Conservation (phyloP, 2,888 invertebrate genomes). For the Uropetala carovei region DNA sequence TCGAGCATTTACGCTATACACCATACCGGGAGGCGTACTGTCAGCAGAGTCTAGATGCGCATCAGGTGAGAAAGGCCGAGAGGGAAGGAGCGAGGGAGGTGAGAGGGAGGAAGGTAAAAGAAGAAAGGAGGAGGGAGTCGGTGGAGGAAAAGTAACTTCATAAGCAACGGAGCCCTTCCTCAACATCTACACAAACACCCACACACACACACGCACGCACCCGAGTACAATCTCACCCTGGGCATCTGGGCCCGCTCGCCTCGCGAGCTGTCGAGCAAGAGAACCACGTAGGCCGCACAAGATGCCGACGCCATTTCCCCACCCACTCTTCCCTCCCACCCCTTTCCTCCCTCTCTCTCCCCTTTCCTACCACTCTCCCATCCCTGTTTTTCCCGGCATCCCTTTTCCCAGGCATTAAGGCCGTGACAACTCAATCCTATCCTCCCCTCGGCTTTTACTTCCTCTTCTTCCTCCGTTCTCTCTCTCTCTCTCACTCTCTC, state of each 20-base stretch:
- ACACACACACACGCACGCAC: not conserved
- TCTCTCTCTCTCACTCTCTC: not conserved
- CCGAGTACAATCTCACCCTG: conserved; percentile 36
- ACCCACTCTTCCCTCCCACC: not conserved
- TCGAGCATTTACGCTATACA: not conserved
- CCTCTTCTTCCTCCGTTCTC: not conserved
- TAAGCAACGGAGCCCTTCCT: not conserved
- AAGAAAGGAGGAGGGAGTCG: not conserved
- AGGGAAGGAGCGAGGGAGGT: not conserved
- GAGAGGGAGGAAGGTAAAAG: not conserved
- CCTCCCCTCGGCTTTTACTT: not conserved
- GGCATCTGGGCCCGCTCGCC: conserved; percentile 38
- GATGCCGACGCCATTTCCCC: conserved; percentile 5
- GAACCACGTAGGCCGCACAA: conserved; percentile 16
- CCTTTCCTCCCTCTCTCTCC: not conserved
- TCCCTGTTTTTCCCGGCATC: not conserved
- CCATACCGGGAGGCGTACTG: not conserved
- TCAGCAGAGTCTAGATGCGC: not conserved
- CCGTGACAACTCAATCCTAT: conserved; percentile 59
- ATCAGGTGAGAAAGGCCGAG: conserved; percentile 5
- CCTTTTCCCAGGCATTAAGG: conserved; percentile 37
- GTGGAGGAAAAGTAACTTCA: conserved; percentile 8
- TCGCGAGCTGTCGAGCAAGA: not conserved
- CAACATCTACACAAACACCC: conserved; percentile 28
- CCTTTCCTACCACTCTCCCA: not conserved